Conservation (phyloP, 2,888 invertebrate genomes). For the Creontiades dilutus region DNA sequence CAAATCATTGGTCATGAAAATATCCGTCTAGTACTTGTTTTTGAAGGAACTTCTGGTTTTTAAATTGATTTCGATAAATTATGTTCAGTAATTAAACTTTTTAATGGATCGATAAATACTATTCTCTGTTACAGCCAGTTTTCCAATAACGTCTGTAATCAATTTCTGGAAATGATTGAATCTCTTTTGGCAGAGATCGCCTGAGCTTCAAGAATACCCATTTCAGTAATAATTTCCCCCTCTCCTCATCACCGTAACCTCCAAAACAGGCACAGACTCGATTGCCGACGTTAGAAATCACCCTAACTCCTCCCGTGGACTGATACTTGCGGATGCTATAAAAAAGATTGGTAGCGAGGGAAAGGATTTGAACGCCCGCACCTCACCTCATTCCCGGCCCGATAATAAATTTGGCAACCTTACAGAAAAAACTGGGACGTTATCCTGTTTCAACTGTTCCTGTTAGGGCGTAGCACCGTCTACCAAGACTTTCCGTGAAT, state of each 20-base stretch:
- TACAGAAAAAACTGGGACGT: not conserved
- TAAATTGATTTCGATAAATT: too few relatives aligned
- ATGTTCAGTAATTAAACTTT: too few relatives aligned
- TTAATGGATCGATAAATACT: too few relatives aligned
- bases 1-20: too few relatives aligned
- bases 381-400: conserved; percentile 34
- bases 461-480: not conserved
- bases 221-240: not conserved
- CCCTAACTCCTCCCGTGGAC: conserved; percentile 11
- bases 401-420: conserved; percentile 39
- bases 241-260: not conserved
- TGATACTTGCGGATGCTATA: conserved; percentile 39
- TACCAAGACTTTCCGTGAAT: conserved; percentile 18
- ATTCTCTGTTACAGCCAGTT: too few relatives aligned
- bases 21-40: too few relatives aligned
- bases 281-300: conserved; percentile 28
- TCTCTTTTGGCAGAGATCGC: not conserved
- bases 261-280: not conserved
- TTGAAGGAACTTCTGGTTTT: too few relatives aligned
- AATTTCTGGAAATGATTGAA: not conserved
- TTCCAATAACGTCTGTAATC: too few relatives aligned
- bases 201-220: not conserved
- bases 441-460: conserved; percentile 35
- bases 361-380: conserved; percentile 22
- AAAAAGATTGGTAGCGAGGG: conserved; percentile 30